Evolutionary conservation across 1,140 invertebrate species (phyloP).

Genomic region (Colletes gigas): DNA sequence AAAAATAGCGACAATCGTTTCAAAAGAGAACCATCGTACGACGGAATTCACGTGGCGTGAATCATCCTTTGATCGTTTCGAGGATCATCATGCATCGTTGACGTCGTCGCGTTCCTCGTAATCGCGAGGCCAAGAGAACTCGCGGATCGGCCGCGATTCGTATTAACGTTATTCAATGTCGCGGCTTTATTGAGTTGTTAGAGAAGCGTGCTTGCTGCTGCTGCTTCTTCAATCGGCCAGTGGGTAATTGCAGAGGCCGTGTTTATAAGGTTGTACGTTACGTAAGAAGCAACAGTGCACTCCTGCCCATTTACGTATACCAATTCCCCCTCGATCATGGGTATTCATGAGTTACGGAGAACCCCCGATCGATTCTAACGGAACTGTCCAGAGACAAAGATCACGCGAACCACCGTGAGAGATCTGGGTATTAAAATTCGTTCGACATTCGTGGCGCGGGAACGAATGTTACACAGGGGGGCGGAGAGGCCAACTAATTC

Average conservation of each 20-base stretch:
- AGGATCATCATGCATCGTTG: background rate
- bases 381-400: background rate
- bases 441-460: background rate
- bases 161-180: conserved; percentile 4
- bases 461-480: background rate
- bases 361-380: background rate
- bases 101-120: background rate
- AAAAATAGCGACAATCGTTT: too few relatives aligned
- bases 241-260: background rate
- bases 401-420: background rate
- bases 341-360: conserved; percentile 8
- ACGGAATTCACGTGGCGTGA: too few relatives aligned
- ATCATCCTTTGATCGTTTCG: background rate
- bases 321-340: background rate
- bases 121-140: background rate
- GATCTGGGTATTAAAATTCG: background rate
- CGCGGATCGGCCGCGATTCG: background rate
- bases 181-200: conserved; percentile 8
- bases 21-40: too few relatives aligned
- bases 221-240: background rate
- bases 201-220: background rate
- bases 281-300: conserved; percentile 1
- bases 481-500: background rate
- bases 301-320: background rate
- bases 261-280: background rate